Evolutionary conservation across 2,888 invertebrate species (phyloP), one percentile per base, ranked within the genome.

Genomic region (Leptogaster cylindrica): DNA sequence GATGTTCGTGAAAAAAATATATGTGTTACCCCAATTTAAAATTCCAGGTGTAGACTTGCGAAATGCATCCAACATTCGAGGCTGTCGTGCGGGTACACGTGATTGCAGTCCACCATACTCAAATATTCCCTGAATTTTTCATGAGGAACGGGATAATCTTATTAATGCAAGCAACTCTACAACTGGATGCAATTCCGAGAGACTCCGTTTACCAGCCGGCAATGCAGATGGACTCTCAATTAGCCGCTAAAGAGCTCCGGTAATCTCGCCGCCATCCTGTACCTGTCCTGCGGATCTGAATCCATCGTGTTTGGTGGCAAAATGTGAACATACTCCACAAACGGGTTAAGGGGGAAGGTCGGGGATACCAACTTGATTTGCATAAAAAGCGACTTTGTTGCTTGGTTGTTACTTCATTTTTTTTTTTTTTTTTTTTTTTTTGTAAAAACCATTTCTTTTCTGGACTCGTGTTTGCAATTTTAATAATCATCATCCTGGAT

Each of bases 181-280:
- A n/a, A 10, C 39, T 12, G 10, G 39, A 4, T 39, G 14, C 14
- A 12, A 2, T 55, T 55, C 23, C 55, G 31, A 55, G 39, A 55
- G 55, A 31, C 18, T 36, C 55, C 23, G 20, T 39, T 12, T 55
- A 55, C 55, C 36, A 39, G 55, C 55, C n/a, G 39, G 55, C 55
- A 55, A 55, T 55, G 55, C 55, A 31, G 55, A 55, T 55, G 55
- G 55, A 55, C 39, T 23, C 36, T 36, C 55, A 55, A 55, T 55
- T 55, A 55, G 55, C 55, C 14, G 6, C 36, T 55, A 36, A 55
- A 36, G 36, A 36, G 36, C n/a, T 20, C 23, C 36, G 25, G 23
- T 52, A 31, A 51, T 8, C 51, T 51, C 14, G 25, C 18, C 28
- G 20, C 27, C 7, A 25, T 18, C 16, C 8, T 2, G n/a, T 51